phyloP scores from a whole-genome alignment of 2,113 vertebrate genomes.

The Thermophis baileyi region DNA sequence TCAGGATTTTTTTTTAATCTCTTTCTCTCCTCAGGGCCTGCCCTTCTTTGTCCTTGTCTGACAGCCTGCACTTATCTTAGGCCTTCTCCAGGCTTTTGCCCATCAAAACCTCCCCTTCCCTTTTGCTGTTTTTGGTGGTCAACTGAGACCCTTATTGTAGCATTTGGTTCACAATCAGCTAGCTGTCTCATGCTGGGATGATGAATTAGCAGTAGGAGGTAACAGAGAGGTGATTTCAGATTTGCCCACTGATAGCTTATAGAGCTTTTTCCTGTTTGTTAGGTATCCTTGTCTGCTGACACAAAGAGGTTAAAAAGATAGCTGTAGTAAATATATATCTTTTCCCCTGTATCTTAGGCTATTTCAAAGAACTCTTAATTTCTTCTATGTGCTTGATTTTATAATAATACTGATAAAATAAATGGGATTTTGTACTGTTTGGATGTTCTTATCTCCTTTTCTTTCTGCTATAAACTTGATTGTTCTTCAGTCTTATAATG shows the following conservation, averaged over 20 bases:
- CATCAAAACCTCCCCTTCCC: slow-evolving; percentile 58
- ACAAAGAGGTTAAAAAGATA: slow-evolving; percentile 70
- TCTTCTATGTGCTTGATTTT: slow-evolving; percentile 40
- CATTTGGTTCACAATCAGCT: slow-evolving; percentile 60
- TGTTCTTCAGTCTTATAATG: neutral
- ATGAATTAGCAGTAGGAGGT: slow-evolving; percentile 83
- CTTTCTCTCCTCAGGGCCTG: slow-evolving; percentile 82
- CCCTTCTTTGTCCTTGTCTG: slow-evolving; percentile 88
- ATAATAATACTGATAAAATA: slow-evolving; percentile 45
- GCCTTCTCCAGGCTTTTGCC: slow-evolving; percentile 55
- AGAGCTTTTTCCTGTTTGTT: slow-evolving; percentile 43
- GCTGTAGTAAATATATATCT: slow-evolving; percentile 1
- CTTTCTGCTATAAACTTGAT: neutral
- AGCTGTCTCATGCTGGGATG: slow-evolving; percentile 76
- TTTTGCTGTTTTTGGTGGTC: slow-evolving; percentile 64
- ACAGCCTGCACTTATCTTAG: slow-evolving; percentile 82
- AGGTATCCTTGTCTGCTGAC: slow-evolving; percentile 63
- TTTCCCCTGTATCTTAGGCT: slow-evolving; percentile 54
- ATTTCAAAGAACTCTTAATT: slow-evolving; percentile 67
- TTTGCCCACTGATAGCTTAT: slow-evolving; percentile 67
- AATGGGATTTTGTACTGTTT: slow-evolving; percentile 43
- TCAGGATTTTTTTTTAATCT: slow-evolving; percentile 73
- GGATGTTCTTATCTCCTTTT: slow-evolving; percentile 49
- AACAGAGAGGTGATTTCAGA: slow-evolving; percentile 72
- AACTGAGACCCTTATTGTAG: slow-evolving; percentile 66